Conservation (phyloP, 2,888 invertebrate species). For the Leptopterna dolabrata region DNA sequence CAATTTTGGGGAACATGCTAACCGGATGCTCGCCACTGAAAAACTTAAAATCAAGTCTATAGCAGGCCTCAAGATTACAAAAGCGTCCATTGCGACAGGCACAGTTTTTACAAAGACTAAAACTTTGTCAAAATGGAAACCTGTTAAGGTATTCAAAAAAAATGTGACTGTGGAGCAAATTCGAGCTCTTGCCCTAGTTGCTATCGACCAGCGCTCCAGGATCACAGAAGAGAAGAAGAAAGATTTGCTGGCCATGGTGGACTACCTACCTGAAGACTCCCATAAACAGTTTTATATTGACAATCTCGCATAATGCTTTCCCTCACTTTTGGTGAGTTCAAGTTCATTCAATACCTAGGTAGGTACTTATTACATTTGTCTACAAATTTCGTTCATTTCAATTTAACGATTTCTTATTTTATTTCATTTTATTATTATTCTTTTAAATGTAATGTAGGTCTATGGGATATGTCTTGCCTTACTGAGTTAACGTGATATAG, state of each 20-base stretch:
- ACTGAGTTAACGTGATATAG: too few species aligned
- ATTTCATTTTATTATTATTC: too few species aligned
- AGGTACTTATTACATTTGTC: too few species aligned
- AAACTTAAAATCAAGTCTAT: not conserved
- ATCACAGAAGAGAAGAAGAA: slow-evolving; percentile 17
- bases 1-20: not conserved
- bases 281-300: slow-evolving; percentile 22
- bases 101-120: not conserved
- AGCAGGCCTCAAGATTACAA: not conserved
- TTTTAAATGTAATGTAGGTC: too few species aligned
- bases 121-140: not conserved
- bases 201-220: not conserved
- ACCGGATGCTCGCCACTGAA: not conserved
- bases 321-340: too few species aligned
- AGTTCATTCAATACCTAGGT: too few species aligned
- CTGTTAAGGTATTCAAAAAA: not conserved
- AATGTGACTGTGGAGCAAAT: not conserved
- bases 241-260: slow-evolving; percentile 13
- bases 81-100: not conserved
- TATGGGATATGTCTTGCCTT: too few species aligned
- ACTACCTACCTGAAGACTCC: not conserved
- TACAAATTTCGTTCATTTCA: too few species aligned
- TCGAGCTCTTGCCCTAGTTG: not conserved
- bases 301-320: not conserved
- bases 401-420: too few species aligned